A percentile compares a stretch with the other conserved stretches of the same genome.
Conservation (phyloP, 2,797 vertebrate species). For the Mormyrops boulengeri region DNA sequence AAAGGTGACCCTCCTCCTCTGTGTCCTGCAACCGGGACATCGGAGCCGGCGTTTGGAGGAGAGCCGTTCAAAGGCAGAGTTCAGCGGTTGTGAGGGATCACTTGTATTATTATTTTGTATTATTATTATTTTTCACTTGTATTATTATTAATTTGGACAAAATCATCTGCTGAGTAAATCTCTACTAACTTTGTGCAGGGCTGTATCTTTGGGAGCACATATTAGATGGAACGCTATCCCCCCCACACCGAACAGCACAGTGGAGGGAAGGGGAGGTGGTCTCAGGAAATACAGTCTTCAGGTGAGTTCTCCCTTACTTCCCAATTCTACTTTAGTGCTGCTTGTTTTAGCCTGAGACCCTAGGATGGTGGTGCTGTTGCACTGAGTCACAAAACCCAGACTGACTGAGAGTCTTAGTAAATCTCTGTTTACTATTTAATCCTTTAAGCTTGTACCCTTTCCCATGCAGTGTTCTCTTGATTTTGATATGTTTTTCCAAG, state of each 20-base stretch:
- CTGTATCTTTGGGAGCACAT: conserved; percentile 96
- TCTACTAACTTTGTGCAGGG: conserved; percentile 54
- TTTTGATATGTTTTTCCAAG: not conserved
- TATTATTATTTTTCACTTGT: not conserved
- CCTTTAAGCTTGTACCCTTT: not conserved
- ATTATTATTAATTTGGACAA: not conserved
- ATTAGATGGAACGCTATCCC: conserved; percentile 79
- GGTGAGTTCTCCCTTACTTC: conserved; percentile 56
- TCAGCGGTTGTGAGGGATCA: too few relatives aligned
- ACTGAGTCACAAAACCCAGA: not conserved
- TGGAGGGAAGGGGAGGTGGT: conserved; percentile 85
- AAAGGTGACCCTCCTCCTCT: too few relatives aligned
- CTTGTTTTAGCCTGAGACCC: not conserved
- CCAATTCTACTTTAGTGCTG: not conserved
- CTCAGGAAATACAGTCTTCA: conserved; percentile 76
- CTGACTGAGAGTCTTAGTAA: not conserved
- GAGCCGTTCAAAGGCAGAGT: too few relatives aligned
- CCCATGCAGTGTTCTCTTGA: not conserved
- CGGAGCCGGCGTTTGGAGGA: too few relatives aligned
- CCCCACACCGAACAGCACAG: conserved; percentile 73
- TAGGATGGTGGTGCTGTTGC: not conserved
- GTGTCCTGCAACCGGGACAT: too few relatives aligned
- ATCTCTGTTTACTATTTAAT: not conserved
- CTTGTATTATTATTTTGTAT: too few relatives aligned
- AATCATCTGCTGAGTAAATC: not conserved